A percentile compares a stretch with the other conserved stretches of the same genome.
These are phyloP conservation scores for Coregonus suidteri DNA, from an alignment of 2,797 vertebrate species.

Conservation along the genomic window DNA sequence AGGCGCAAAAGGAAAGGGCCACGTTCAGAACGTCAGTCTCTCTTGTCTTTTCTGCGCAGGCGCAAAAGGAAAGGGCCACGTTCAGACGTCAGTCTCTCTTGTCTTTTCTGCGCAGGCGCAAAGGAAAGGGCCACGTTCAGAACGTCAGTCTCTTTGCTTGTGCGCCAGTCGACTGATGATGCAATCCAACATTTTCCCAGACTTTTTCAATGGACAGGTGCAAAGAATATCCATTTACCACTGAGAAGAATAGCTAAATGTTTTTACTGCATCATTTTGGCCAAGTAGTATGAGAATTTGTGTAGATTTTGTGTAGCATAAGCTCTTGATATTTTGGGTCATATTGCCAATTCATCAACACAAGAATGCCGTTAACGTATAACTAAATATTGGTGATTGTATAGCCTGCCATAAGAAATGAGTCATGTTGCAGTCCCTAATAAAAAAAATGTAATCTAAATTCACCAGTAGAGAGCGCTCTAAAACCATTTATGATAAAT, in stretches of 20 bases:
- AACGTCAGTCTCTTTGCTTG: not conserved
- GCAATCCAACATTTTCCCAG: not conserved
- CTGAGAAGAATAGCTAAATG: too few species aligned
- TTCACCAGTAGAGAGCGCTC: conserved; percentile 56
- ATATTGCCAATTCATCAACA: too few species aligned
- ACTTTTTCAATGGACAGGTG: not conserved
- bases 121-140: conserved; percentile 8
- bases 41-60: too few species aligned
- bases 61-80: conserved; percentile 13
- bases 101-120: too few species aligned
- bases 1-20: conserved; percentile 15
- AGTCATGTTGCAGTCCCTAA: not conserved
- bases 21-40: too few species aligned
- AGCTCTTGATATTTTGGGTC: too few species aligned
- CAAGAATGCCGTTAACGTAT: not conserved
- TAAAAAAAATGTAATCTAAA: not conserved
- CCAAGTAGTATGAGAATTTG: too few species aligned
- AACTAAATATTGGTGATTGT: not conserved
- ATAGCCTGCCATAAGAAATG: too few species aligned
- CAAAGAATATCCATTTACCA: too few species aligned
- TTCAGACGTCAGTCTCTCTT: too few species aligned
- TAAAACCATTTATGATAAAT: conserved; percentile 26
- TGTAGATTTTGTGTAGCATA: too few species aligned
- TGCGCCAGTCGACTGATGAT: not conserved
- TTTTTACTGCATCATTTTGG: not conserved